phyloP scores from a whole-genome alignment of 2,797 vertebrate species.

The Tamandua tetradactyla region DNA sequence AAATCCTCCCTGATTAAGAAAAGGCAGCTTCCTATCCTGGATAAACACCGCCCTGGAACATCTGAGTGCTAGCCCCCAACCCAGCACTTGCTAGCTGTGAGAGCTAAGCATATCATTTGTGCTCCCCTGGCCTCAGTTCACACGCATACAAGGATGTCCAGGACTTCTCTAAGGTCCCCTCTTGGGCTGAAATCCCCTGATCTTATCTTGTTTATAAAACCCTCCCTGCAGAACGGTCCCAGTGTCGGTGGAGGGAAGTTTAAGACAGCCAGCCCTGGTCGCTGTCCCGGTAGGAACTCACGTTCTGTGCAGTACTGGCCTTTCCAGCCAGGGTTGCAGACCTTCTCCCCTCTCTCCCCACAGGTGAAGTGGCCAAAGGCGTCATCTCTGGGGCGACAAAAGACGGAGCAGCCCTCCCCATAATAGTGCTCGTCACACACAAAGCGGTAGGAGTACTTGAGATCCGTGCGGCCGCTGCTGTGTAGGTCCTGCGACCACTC shows the following conservation, averaged over 20 bases:
- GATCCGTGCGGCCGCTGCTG: constrained; percentile 91
- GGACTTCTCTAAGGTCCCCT: not conserved
- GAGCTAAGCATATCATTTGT: not conserved
- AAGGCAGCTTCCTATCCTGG: constrained; percentile 62
- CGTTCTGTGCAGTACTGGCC: constrained; percentile 97
- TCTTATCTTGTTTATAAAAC: not conserved
- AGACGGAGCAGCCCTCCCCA: constrained; percentile 96
- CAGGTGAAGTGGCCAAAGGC: constrained; percentile 99
- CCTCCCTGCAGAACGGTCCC: not conserved
- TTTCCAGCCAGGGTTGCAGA: constrained; percentile 97
- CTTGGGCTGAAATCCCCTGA: accelerated
- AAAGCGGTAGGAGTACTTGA: constrained; percentile 97
- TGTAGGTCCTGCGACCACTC: constrained; percentile 98
- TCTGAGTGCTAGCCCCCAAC: not conserved
- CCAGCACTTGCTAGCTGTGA: not conserved
- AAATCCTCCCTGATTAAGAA: constrained; percentile 64
- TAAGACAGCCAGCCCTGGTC: not conserved
- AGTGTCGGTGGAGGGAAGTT: not conserved
- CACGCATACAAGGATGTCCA: not conserved
- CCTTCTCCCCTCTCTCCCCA: constrained; percentile 95
- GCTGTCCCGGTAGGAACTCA: constrained; percentile 84
- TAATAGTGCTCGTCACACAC: constrained; percentile 98
- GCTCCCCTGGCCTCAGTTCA: not conserved
- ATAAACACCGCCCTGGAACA: not conserved
- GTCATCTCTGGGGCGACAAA: constrained; percentile 96